phyloP scores from a whole-genome alignment of 2,113 vertebrate genomes.

The Tor tambroides region DNA sequence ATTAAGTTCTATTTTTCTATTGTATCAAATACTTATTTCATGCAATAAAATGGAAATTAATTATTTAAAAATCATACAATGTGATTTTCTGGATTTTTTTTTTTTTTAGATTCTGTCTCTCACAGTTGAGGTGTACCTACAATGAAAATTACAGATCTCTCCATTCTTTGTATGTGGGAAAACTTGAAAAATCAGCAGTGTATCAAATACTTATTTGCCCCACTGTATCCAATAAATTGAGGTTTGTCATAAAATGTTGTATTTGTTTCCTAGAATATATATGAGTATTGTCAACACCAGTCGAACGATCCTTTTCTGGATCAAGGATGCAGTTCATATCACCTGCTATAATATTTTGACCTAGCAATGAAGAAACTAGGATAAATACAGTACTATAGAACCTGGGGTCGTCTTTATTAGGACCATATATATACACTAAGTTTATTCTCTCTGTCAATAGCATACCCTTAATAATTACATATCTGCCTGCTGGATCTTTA shows the following conservation, averaged over 20 bases:
- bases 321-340: constrained; percentile 15
- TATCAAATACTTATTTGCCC: too few species aligned
- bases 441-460: background rate
- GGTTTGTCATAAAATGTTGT: background rate
- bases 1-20: too few species aligned
- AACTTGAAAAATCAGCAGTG: too few species aligned
- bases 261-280: background rate
- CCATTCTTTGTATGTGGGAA: too few species aligned
- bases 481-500: background rate
- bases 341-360: background rate
- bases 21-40: too few species aligned
- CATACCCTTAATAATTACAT: background rate
- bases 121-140: too few species aligned
- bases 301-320: constrained; percentile 17
- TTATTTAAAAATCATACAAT: too few species aligned
- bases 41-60: too few species aligned
- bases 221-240: constrained; percentile 31
- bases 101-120: too few species aligned
- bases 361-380: background rate
- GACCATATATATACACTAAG: background rate
- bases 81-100: too few species aligned
- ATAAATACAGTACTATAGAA: background rate
- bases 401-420: background rate
- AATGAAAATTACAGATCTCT: too few species aligned
- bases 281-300: constrained; percentile 23